A percentile compares a stretch with the other conserved stretches of the same genome.
These are phyloP conservation scores for Passer domesticus DNA, from an alignment of 2,113 vertebrate genomes.

Conservation along the genomic window DNA sequence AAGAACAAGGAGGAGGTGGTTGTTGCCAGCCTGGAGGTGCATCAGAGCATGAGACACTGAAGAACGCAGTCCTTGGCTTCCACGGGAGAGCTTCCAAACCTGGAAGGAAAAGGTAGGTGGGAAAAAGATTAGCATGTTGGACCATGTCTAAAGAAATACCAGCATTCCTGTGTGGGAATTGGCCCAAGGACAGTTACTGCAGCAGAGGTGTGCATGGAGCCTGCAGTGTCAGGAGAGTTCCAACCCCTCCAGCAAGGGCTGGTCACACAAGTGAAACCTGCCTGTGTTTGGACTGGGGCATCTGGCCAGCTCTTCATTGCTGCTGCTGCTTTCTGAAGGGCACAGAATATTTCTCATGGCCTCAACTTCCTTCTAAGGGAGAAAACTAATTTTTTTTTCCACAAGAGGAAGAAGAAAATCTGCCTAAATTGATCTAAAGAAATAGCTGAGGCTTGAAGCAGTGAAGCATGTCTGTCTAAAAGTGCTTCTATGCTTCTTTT, in stretches of 20 bases:
- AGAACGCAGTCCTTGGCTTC: neutral
- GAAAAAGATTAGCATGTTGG: neutral
- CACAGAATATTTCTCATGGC: neutral
- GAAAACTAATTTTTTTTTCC: neutral
- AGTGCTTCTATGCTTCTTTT: neutral
- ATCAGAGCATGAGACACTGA: neutral
- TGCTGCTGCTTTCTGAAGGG: neutral
- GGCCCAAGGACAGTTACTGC: neutral
- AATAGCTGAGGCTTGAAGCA: neutral
- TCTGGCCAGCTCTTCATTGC: neutral
- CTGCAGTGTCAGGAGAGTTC: neutral
- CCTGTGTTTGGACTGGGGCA: neutral
- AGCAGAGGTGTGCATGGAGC: neutral
- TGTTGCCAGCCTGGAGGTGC: neutral
- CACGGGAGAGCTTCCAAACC: rapidly evolving
- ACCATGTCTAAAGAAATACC: neutral
- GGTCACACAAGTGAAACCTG: neutral
- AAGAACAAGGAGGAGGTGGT: neutral
- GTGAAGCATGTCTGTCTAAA: neutral
- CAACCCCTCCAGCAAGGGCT: neutral
- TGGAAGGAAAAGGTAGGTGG: neutral
- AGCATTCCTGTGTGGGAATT: neutral
- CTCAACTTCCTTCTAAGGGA: neutral
- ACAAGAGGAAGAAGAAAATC: neutral
- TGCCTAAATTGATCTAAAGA: neutral